Evolutionary conservation across 2,888 invertebrate species (phyloP), one percentile per base, ranked within the genome.

Genomic region (Cataglyphis altisquamis): DNA sequence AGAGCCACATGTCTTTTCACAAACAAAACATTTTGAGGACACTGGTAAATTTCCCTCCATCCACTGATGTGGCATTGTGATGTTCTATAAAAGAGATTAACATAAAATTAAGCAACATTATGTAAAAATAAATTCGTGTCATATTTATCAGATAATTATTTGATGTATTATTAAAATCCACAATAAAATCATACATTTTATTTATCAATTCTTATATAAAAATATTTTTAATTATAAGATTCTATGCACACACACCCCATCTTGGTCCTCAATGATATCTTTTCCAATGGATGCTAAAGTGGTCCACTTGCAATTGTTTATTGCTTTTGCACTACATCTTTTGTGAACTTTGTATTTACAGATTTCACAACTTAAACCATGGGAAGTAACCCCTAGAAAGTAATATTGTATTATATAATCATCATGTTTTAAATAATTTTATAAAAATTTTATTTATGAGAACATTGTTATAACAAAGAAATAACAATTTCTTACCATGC

Each of bases 291-390:
- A 98, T 8, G 99, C 98, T 89, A 99, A 96, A 60, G 99, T 99
- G 90, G 98, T 99, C 99, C 99, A 99, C 95, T 99, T 99, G 96
- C 99, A 99, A 93, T 98, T 98, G 90, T 98, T 98, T 92, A 98
- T 97, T 78, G 99, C 98, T 93, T 98, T 98, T 80, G 97, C 97
- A 0, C 98, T 98, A 95, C 99, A 99, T 78, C 98, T 96, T 95
- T 99, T 99, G 95, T 99, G 99, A 85, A 98, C 98, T 95, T 99
- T 99, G 95, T 98, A 98, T 96, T 99, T 99, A 96, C 99, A 99
- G 55, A 99, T 98, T 95, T 99, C 99, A 95, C 99, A 99, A 89
- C 98, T 98, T 52, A 99, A 96, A 57, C 99, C 99, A 94, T 99
- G 98, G 87, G 98, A 98, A 0, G 99, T 98, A 62, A 99, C 98